Percentiles rank a stretch among this genome's conserved stretches.
These are phyloP conservation scores for Heliconius hewitsoni DNA, from an alignment of 1,140 invertebrate genomes.

Conservation along the genomic window DNA sequence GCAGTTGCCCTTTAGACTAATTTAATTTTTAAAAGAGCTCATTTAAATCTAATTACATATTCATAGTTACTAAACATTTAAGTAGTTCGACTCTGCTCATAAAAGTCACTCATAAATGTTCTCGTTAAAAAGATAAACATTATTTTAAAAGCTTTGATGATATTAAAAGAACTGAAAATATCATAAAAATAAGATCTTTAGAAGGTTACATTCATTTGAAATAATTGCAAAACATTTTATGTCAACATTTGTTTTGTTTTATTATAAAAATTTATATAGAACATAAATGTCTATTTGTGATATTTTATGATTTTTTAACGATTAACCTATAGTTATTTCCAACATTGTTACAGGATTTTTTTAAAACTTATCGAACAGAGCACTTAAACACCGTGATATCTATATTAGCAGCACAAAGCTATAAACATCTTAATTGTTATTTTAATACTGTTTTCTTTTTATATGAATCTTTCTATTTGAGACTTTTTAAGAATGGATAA, in stretches of 20 bases:
- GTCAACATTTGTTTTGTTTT: background rate
- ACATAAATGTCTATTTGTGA: background rate
- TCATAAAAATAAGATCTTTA: slow-evolving; percentile 5
- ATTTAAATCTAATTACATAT: slow-evolving; percentile 11
- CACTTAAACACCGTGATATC: background rate
- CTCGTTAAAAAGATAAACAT: background rate
- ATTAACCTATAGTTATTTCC: background rate
- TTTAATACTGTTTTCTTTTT: background rate
- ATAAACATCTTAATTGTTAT: slow-evolving; percentile 8
- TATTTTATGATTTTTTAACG: background rate
- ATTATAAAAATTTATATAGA: background rate
- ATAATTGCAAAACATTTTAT: background rate
- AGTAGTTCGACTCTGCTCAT: slow-evolving; percentile 8
- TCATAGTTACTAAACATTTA: slow-evolving; percentile 3
- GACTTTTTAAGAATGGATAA: background rate
- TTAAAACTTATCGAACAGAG: background rate
- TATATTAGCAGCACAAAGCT: background rate
- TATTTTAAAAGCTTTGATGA: slow-evolving; percentile 18
- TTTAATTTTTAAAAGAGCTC: background rate
- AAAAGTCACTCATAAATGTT: slow-evolving; percentile 21
- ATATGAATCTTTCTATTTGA: background rate
- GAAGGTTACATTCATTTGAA: background rate
- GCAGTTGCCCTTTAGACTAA: background rate
- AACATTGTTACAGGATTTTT: background rate
- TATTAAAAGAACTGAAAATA: slow-evolving; percentile 7